A percentile compares a stretch with the other conserved stretches of the same genome.
These are phyloP conservation scores for Willowsia nigromaculata DNA, from an alignment of 2,888 invertebrate genomes.

Conservation along the genomic window DNA sequence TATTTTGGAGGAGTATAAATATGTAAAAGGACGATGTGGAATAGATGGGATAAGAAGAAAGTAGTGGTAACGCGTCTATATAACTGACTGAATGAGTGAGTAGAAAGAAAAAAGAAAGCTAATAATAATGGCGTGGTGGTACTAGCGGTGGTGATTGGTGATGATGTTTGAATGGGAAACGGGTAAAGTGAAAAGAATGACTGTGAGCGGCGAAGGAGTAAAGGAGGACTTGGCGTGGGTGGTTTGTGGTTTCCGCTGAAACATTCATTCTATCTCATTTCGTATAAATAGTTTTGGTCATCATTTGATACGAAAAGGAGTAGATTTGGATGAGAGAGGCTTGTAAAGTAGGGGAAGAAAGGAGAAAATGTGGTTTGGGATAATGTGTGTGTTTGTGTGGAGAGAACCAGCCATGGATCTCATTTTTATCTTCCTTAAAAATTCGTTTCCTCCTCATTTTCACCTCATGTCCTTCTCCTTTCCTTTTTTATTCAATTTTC, in stretches of 20 bases:
- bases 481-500: background rate
- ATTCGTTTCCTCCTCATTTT: slow-evolving; percentile 28
- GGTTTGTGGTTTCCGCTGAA: slow-evolving; percentile 71
- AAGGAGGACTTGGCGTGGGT: slow-evolving; percentile 65
- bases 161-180: slow-evolving; percentile 60
- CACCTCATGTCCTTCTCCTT: background rate
- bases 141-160: slow-evolving; percentile 4
- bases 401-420: background rate
- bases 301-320: slow-evolving; percentile 1
- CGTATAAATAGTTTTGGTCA: slow-evolving; percentile 37
- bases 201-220: background rate
- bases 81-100: background rate
- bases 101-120: slow-evolving; percentile 44
- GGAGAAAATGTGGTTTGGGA: slow-evolving; percentile 11
- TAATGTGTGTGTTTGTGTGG: background rate
- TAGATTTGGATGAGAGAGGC: background rate
- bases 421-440: slow-evolving; percentile 47
- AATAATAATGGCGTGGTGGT: slow-evolving; percentile 42
- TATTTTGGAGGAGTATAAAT: background rate
- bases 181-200: slow-evolving; percentile 56
- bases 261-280: slow-evolving; percentile 57
- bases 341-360: background rate
- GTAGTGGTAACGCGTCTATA: background rate
- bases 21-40: background rate
- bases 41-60: slow-evolving; percentile 3